phyloP scores from a whole-genome alignment of 1,140 invertebrate species.

The Brachionus rotundiformis region DNA sequence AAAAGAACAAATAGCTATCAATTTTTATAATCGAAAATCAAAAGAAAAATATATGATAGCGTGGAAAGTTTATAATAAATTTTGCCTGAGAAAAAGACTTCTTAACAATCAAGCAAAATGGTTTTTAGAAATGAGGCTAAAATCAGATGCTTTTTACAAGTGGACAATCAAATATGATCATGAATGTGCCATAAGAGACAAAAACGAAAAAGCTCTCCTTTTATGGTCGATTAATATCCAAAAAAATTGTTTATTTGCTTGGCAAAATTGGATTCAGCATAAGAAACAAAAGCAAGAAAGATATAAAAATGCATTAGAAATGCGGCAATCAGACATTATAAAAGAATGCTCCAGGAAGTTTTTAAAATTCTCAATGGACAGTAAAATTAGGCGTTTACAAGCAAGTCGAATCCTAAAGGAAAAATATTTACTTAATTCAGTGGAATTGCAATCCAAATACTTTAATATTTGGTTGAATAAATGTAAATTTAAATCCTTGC shows the following conservation, averaged over 20 bases:
- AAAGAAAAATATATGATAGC: not conserved
- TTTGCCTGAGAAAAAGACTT: not conserved
- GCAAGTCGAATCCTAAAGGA: not conserved
- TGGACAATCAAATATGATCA: conserved; percentile 13
- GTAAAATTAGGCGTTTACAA: not conserved
- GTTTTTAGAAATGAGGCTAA: conserved; percentile 41
- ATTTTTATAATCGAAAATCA: not conserved
- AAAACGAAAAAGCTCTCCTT: conserved; percentile 11
- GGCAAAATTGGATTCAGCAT: conserved; percentile 8
- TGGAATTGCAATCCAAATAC: conserved; percentile 34
- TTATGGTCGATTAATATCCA: conserved; percentile 47
- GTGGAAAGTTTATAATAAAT: conserved; percentile 12
- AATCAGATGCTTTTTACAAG: conserved; percentile 44
- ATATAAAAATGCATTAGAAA: conserved; percentile 29
- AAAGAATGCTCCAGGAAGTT: conserved; percentile 36
- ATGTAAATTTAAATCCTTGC: conserved; percentile 22
- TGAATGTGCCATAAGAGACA: not conserved
- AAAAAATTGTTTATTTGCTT: conserved; percentile 34
- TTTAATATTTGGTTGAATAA: conserved; percentile 48
- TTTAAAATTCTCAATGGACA: conserved; percentile 42
- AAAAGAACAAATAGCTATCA: conserved; percentile 1
- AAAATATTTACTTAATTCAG: conserved; percentile 36
- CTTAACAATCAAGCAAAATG: not conserved
- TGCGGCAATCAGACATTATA: conserved; percentile 27
- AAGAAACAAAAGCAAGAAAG: conserved; percentile 2